Evolutionary conservation across 2,888 invertebrate species (phyloP), one percentile per base, ranked within the genome.

Genomic region (Schizotus pectinicornis): DNA sequence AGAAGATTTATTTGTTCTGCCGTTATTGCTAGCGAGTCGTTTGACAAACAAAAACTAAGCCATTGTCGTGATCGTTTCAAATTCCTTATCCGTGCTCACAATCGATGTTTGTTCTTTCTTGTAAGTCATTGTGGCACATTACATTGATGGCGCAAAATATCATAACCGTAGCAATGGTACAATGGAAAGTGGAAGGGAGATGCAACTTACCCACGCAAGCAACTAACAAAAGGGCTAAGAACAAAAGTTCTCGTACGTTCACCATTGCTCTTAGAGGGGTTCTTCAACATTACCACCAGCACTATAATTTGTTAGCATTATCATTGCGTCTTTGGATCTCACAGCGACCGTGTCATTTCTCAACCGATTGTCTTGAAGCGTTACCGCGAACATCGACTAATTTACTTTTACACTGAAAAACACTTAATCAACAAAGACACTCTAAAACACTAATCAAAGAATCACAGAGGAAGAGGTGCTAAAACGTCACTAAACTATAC

Each of bases 151-250:
- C 37, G 43, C 36, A 52, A 52, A 52, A 43, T 35, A 42, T 52
- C 13, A 43, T 52, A 43, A 52, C 36, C 30, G 41, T 9, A 43
- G 45, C 33, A 39, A 39, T 22, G 31, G 3, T 42, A 49, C 49
- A 56, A 56, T 49, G 22, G 43, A 41, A 43, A 42, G 43, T 22
- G 31, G 33, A 43, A 56, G 35, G 55, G 37, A 37, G 41, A n/a
- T 52, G 56, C 36, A 61, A 69, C 72, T 72, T 63, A 74, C 74
- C 74, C 65, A 70, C 63, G 65, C 60, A 72, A 66, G 67, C 63
- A 38, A 63, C 65, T 61, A 72, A 69, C 60, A 71, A 66, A 67
- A 73, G 68, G 50, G 63, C 56, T 42, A 66, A 64, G 63, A 73
- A 69, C 63, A 71, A 64, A 70, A 71, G 67, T 67, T 62, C 65